A percentile compares a stretch with the other conserved stretches of the same genome.
These are phyloP conservation scores for Cephus nigrinus DNA, from an alignment of 2,888 invertebrate species.

Conservation along the genomic window DNA sequence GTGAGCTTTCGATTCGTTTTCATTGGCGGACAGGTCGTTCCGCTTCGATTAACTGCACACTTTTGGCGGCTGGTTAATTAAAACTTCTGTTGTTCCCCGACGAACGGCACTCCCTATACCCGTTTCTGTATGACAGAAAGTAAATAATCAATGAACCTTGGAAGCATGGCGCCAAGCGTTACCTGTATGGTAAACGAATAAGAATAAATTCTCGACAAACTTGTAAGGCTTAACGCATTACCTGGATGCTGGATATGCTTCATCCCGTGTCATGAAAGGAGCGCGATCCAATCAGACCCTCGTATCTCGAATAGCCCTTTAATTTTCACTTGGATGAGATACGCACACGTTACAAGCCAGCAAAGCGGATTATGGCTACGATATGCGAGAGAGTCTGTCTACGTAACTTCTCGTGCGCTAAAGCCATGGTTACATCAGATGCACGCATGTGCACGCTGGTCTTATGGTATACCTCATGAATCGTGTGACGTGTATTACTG, in stretches of 20 bases:
- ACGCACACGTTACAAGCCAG: neutral
- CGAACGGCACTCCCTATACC: neutral
- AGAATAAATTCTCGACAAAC: neutral
- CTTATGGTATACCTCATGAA: neutral
- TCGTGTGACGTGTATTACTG: neutral
- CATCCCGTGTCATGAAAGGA: neutral
- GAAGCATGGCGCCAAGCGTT: neutral
- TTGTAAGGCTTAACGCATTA: neutral
- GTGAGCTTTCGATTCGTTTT: conserved; percentile 30
- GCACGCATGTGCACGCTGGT: neutral
- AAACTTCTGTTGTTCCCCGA: conserved; percentile 20
- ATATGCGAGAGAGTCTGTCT: neutral
- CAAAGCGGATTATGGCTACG: neutral
- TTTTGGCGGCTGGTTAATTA: conserved; percentile 33
- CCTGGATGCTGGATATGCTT: neutral
- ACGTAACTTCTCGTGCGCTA: neutral
- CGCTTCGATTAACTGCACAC: conserved; percentile 29
- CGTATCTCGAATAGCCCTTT: neutral
- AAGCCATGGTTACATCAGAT: neutral
- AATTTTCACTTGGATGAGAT: neutral
- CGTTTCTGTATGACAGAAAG: neutral
- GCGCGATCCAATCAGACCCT: neutral
- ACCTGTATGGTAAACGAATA: neutral
- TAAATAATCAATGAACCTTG: neutral
- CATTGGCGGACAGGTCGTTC: conserved; percentile 27